These are phyloP conservation scores for Leptinotarsa haldemani DNA, from an alignment of 2,888 invertebrate genomes.

Conservation along the genomic window DNA sequence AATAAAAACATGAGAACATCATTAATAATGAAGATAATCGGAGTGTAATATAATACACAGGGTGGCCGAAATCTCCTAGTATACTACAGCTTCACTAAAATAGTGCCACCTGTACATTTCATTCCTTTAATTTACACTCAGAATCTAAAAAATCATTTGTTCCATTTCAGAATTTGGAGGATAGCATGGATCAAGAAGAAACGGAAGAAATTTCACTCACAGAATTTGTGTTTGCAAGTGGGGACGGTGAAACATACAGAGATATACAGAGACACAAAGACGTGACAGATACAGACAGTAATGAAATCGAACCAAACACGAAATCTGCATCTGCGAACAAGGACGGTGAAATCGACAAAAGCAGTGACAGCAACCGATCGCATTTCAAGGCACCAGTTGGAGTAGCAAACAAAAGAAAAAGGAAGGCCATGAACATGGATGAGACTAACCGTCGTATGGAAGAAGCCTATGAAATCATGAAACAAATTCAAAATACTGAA, in stretches of 20 bases:
- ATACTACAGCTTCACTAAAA: too few relatives aligned
- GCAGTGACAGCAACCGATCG: slow-evolving; percentile 8
- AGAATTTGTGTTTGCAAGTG: slow-evolving; percentile 22
- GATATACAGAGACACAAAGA: neutral
- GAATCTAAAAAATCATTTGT: neutral
- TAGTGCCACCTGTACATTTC: too few relatives aligned
- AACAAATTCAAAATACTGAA: slow-evolving; percentile 13
- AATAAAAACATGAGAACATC: slow-evolving; percentile 7
- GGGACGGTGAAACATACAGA: slow-evolving; percentile 15
- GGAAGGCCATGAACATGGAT: neutral
- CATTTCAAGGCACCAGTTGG: slow-evolving; percentile 15
- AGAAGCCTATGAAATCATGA: slow-evolving; percentile 12
- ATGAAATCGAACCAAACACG: slow-evolving; percentile 15
- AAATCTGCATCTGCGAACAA: slow-evolving; percentile 18
- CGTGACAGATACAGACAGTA: slow-evolving; percentile 3
- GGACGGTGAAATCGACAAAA: slow-evolving; percentile 19
- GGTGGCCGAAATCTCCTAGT: too few relatives aligned
- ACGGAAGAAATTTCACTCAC: slow-evolving; percentile 9
- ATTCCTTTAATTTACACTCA: too few relatives aligned
- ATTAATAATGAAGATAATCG: neutral
- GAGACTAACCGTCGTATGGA: slow-evolving; percentile 1
- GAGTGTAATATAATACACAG: neutral
- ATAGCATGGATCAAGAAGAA: slow-evolving; percentile 21
- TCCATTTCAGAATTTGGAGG: slow-evolving; percentile 23
- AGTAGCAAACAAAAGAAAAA: slow-evolving; percentile 18